Conservation (phyloP, 1,140 invertebrate genomes). For the Hormaphis cornu region DNA sequence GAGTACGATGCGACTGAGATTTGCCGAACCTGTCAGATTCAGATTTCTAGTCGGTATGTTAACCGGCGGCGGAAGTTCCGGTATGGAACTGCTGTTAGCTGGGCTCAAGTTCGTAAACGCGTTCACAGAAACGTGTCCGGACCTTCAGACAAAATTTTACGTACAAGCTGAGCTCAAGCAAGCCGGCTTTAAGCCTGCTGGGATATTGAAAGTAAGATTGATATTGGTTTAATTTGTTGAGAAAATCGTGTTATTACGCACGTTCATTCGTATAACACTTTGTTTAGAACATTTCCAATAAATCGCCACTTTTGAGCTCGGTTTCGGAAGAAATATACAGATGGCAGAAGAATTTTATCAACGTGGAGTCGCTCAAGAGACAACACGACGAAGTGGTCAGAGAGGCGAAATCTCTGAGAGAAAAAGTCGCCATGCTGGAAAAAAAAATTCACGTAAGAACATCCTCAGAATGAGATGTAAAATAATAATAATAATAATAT, state of each 20-base stretch:
- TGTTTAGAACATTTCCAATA: slow-evolving; percentile 22
- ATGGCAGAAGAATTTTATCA: slow-evolving; percentile 61
- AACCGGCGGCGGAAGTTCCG: slow-evolving; percentile 47
- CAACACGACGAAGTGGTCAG: slow-evolving; percentile 49
- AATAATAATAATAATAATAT: no score
- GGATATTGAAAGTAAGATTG: slow-evolving; percentile 56
- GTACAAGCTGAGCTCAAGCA: slow-evolving; percentile 81
- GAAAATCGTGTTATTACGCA: no score
- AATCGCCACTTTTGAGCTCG: slow-evolving; percentile 42
- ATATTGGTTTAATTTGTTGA: not conserved
- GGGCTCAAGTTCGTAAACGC: slow-evolving; percentile 78
- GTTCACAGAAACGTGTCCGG: slow-evolving; percentile 63
- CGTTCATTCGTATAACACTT: no score
- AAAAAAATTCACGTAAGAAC: slow-evolving; percentile 54
- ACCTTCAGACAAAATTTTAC: slow-evolving; percentile 67
- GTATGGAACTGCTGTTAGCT: slow-evolving; percentile 63
- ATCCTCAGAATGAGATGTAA: not conserved
- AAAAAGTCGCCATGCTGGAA: slow-evolving; percentile 58
- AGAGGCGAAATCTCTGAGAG: slow-evolving; percentile 50
- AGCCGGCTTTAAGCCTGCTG: slow-evolving; percentile 64
- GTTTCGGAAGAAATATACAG: slow-evolving; percentile 56
- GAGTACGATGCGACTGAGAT: slow-evolving; percentile 73
- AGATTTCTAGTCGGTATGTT: slow-evolving; percentile 81
- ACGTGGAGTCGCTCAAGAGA: slow-evolving; percentile 54
- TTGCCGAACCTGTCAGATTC: slow-evolving; percentile 85